These are phyloP conservation scores for Triplophysa rosa DNA, from an alignment of 2,113 vertebrate species.

Conservation along the genomic window DNA sequence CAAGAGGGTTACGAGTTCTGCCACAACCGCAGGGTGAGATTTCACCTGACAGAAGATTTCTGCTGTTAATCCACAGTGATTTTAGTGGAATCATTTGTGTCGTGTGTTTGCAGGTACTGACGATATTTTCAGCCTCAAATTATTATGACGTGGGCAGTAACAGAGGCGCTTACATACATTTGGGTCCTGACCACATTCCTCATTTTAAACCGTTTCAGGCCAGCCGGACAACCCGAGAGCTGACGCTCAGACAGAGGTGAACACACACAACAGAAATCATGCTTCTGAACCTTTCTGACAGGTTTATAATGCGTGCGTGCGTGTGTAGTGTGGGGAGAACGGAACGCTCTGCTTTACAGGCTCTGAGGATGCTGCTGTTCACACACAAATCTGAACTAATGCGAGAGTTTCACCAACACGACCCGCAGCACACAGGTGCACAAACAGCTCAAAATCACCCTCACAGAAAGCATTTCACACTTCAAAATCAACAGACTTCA, in stretches of 20 bases:
- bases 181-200: slow-evolving; percentile 84
- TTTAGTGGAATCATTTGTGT: background rate
- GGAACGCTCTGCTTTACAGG: slow-evolving; percentile 72
- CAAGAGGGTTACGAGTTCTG: slow-evolving; percentile 92
- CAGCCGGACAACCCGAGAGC: slow-evolving; percentile 75
- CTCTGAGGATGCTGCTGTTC: slow-evolving; percentile 73
- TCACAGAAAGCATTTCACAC: no score
- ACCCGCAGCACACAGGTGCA: slow-evolving; percentile 71
- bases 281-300: background rate
- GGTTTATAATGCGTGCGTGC: slow-evolving; percentile 22
- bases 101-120: slow-evolving; percentile 80
- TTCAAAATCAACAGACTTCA: background rate
- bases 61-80: no score
- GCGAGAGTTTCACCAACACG: slow-evolving; percentile 68
- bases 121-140: slow-evolving; percentile 97
- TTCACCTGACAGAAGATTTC: no score
- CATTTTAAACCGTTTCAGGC: slow-evolving; percentile 90
- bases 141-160: slow-evolving; percentile 94
- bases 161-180: slow-evolving; percentile 88
- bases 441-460: no score
- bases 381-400: slow-evolving; percentile 75
- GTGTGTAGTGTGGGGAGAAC: slow-evolving; percentile 67
- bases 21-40: slow-evolving; percentile 80
- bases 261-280: background rate
- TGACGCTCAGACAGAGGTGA: slow-evolving; percentile 90